Conservation (phyloP, 1,140 invertebrate genomes). For the Euura saliciscinereae region DNA sequence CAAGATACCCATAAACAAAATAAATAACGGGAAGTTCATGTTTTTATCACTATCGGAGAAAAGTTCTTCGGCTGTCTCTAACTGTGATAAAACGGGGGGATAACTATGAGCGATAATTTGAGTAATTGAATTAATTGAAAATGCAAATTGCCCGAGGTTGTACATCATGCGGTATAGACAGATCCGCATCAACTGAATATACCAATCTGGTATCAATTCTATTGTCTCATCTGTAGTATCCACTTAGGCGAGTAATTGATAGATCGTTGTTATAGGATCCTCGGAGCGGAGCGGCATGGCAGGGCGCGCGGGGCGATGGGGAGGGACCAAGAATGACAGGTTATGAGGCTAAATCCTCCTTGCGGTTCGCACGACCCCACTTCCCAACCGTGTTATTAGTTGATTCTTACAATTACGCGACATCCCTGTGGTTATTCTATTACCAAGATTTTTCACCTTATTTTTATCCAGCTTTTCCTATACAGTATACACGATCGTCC, state of each 20-base stretch:
- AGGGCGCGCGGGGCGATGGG: neutral
- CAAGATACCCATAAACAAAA: too few relatives aligned
- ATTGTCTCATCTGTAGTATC: slow-evolving; percentile 2
- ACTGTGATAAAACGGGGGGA: too few relatives aligned
- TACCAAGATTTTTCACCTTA: neutral
- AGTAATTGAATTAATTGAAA: slow-evolving; percentile 44
- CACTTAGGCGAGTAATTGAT: neutral
- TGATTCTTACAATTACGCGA: slow-evolving; percentile 7
- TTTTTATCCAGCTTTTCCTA: too few relatives aligned
- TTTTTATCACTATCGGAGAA: too few relatives aligned
- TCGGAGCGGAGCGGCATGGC: neutral
- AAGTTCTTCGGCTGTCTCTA: too few relatives aligned
- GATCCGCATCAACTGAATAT: too few relatives aligned
- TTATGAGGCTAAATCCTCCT: slow-evolving; percentile 5
- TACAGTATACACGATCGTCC: too few relatives aligned
- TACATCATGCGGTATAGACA: too few relatives aligned
- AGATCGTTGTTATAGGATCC: neutral
- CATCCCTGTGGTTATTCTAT: slow-evolving; percentile 7
- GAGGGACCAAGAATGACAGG: neutral
- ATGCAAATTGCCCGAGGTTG: slow-evolving; percentile 33
- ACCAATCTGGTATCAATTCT: neutral
- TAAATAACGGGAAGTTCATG: too few relatives aligned
- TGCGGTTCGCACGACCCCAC: slow-evolving; percentile 6
- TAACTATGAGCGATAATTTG: slow-evolving; percentile 15
- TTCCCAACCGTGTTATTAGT: slow-evolving; percentile 1